Evolutionary conservation across 2,888 invertebrate species (phyloP), one percentile per base, ranked within the genome.

Genomic region (Exocentrus adspersus): DNA sequence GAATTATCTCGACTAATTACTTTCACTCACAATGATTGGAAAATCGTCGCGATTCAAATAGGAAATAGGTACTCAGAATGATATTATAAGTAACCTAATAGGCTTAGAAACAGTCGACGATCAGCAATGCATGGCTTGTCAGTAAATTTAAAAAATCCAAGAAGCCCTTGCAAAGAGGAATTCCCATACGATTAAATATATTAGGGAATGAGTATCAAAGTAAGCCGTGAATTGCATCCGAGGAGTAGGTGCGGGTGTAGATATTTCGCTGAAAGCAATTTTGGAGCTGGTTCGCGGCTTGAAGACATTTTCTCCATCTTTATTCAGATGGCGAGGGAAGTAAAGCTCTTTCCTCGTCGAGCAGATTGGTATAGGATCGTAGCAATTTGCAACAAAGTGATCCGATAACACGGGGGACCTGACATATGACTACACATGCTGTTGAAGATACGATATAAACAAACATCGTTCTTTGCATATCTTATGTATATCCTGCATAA

Each of bases 371-470:
- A 70, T 70, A 71, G 77, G 76, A 78, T 79, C 77, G 79, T 74
- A 75, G 81, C 81, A 82, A 82, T 82, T 81, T 81, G 79, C 78
- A 74, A 75, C 77, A 80, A 80, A 82, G 79, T 81, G 79, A 78
- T 77, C 79, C 78, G 81, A 82, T 81, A 82, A 81, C 81, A 77
- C 75, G 73, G 73, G 75, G 75, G 73, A 72, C 74, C 77, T 81
- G 81, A 81, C 81, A 81, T 81, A 82, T 82, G 81, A 79, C 77
- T 81, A 81, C 81, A 81, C 77, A 81, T 81, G 81, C 79, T 74
- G 78, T 73, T 75, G 73, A 77, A 78, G 79, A 80, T 77, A 78
- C 78, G 77, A 79, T 80, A 80, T 82, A 81, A 82, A 81, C 81
- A 82, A 82, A 82, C 80, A 81, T 78, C 77, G 73, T 76, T 79